Evolutionary conservation across 1,140 invertebrate genomes (phyloP).

Genomic region (Apis cerana): DNA sequence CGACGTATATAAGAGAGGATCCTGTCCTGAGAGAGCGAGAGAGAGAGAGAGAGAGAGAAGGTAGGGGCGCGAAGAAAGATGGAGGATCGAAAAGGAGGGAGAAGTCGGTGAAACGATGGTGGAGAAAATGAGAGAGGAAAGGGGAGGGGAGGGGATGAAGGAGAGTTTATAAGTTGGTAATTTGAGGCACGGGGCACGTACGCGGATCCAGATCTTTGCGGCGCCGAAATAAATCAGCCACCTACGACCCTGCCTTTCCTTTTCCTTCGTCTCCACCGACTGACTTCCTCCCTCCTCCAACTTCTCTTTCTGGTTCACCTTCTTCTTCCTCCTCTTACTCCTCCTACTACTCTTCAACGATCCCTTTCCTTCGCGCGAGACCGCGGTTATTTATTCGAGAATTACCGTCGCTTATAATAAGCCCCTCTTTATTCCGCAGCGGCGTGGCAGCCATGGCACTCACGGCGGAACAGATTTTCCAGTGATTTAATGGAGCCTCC

Average conservation of each 20-base stretch:
- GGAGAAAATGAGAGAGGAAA: conserved; percentile 41
- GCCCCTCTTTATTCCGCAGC: conserved; percentile 80
- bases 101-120: not conserved
- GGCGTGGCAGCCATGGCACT: conserved; percentile 66
- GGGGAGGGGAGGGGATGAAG: conserved; percentile 52
- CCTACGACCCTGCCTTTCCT: conserved; percentile 70
- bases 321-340: not conserved
- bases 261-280: conserved; percentile 50
- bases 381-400: conserved; percentile 81
- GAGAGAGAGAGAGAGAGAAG: conserved; percentile 52
- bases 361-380: conserved; percentile 60
- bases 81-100: conserved; percentile 46
- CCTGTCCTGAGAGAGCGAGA: conserved; percentile 15
- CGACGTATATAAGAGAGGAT: conserved; percentile 51
- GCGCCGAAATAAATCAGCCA: conserved; percentile 80
- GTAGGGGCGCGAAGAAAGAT: conserved; percentile 36
- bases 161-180: conserved; percentile 81
- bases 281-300: conserved; percentile 53
- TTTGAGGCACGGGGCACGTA: conserved; percentile 80
- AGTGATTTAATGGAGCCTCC: conserved; percentile 80
- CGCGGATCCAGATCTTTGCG: conserved; percentile 79
- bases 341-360: conserved; percentile 50
- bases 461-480: conserved; percentile 78
- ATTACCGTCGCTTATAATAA: conserved; percentile 82
- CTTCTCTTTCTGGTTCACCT: conserved; percentile 45